phyloP scores from a whole-genome alignment of 2,888 invertebrate species.

The Emmelina monodactyla region DNA sequence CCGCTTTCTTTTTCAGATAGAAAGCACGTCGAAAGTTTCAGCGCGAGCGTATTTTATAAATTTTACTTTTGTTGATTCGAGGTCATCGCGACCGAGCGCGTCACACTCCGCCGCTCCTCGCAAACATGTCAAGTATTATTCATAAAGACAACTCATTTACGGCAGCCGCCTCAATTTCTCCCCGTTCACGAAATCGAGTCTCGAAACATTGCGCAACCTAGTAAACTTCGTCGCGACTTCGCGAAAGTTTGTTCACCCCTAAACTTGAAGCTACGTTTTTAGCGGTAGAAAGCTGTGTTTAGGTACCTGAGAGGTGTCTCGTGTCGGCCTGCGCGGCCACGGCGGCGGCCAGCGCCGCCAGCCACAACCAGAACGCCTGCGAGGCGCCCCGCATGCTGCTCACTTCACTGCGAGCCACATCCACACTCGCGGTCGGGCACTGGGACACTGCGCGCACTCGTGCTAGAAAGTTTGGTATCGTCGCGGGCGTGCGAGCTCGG shows the following conservation, averaged over 20 bases:
- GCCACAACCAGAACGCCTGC: constrained; percentile 56
- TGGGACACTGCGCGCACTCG: constrained; percentile 22
- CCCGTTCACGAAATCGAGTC: not conserved
- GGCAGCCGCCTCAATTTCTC: not conserved
- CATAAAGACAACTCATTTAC: not conserved
- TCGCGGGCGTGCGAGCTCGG: constrained; percentile 21
- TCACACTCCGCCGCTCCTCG: not conserved
- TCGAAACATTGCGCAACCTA: not conserved
- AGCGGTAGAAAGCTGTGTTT: not conserved
- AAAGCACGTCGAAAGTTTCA: not conserved
- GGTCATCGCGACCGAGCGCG: not conserved
- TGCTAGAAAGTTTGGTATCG: constrained; percentile 48
- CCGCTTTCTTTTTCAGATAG: not conserved
- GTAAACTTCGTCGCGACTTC: not conserved
- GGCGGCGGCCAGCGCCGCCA: constrained; percentile 36
- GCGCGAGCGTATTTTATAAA: not conserved
- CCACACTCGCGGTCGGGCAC: constrained; percentile 42
- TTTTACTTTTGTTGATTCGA: not conserved
- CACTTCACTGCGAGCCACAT: constrained; percentile 47
- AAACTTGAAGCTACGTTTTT: constrained; percentile 1
- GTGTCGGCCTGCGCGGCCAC: constrained; percentile 48
- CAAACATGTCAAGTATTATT: not conserved
- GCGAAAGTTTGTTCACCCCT: not conserved
- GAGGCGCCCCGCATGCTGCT: constrained; percentile 56
- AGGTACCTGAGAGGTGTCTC: constrained; percentile 53